Evolutionary conservation across 2,888 invertebrate species (phyloP), one percentile per base, ranked within the genome.

Genomic region (Metopia argyrocephala): DNA sequence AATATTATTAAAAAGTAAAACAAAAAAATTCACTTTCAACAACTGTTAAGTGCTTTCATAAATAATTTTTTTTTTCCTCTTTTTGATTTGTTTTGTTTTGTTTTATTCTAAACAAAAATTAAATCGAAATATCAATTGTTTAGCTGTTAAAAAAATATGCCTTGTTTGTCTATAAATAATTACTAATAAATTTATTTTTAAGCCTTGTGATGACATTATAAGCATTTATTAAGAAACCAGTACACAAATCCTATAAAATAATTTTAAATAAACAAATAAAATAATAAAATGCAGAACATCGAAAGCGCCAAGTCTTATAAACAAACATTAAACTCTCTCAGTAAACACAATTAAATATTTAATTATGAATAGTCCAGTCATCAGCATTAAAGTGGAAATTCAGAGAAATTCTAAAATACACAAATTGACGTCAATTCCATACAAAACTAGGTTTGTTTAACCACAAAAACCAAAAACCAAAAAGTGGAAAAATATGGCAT

Each of bases 341-440:
- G 38, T 12, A 38, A 3, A 38, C 15, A 15, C 12, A 38, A 38
- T 38, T 15, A 38, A 38, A 38, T 12, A 38, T 7, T 64, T 27
- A 38, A 56, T 45, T 18, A 54, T 45, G 15, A 9, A 48, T n/a
- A n/a, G 15, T 38, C 31, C 38, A 61, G 54, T 70, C 74, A 66
- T 59, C 68, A 74, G 52, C 38, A 64, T 21, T 20, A 25, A 45
- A 59, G 23, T 65, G 70, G 78, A 78, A 81, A 66, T 75, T 75
- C 70, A 70, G 21, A 74, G 73, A 74, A 81, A 78, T 66, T 74
- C 59, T 65, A 54, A 65, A 74, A 74, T 50, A 74, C 65, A 20
- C 46, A 64, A 54, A 74, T 62, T 81, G 81, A 81, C 81, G 81
- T 81, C 78, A 81, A 71, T 71, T 45, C 28, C 15, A 38, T 12